A percentile compares a stretch with the other conserved stretches of the same genome.
Evolutionary conservation across 1,140 invertebrate species (phyloP).

Genomic region (Anoplophora glabripennis): DNA sequence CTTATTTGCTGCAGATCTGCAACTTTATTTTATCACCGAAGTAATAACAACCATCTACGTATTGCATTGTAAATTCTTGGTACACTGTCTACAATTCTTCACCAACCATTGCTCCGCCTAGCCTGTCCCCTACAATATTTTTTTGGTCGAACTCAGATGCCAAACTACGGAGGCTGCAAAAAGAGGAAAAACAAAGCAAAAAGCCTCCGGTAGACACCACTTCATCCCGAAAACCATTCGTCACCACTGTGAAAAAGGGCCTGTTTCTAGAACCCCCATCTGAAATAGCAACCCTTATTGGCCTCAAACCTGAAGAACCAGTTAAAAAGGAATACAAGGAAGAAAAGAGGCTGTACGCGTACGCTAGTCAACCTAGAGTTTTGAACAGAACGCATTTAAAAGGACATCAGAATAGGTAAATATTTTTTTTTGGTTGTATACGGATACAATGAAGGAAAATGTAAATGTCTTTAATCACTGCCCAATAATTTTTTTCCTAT

Average conservation of each 20-base stretch:
- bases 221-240: constrained; percentile 55
- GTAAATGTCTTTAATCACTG: too few relatives aligned
- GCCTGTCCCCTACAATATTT: too few relatives aligned
- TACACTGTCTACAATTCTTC: too few relatives aligned
- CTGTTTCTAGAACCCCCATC: constrained; percentile 74
- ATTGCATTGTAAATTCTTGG: too few relatives aligned
- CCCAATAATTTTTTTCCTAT: constrained; percentile 23
- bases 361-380: constrained; percentile 58
- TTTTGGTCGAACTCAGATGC: constrained; percentile 51
- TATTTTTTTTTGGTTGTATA: neutral
- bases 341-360: constrained; percentile 57
- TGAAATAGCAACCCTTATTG: constrained; percentile 64
- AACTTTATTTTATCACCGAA: too few relatives aligned
- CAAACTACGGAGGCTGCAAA: constrained; percentile 61
- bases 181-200: constrained; percentile 54
- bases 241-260: constrained; percentile 74
- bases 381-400: constrained; percentile 36
- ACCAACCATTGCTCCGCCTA: too few relatives aligned
- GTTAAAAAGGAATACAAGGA: constrained; percentile 48
- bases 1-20: too few relatives aligned
- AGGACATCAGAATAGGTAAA: constrained; percentile 23
- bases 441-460: constrained; percentile 6
- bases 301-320: constrained; percentile 53
- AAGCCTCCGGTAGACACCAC: constrained; percentile 35
- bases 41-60: too few relatives aligned